These are phyloP conservation scores for Cyprinodon tularosa DNA, from an alignment of 2,113 vertebrate genomes.

Conservation along the genomic window DNA sequence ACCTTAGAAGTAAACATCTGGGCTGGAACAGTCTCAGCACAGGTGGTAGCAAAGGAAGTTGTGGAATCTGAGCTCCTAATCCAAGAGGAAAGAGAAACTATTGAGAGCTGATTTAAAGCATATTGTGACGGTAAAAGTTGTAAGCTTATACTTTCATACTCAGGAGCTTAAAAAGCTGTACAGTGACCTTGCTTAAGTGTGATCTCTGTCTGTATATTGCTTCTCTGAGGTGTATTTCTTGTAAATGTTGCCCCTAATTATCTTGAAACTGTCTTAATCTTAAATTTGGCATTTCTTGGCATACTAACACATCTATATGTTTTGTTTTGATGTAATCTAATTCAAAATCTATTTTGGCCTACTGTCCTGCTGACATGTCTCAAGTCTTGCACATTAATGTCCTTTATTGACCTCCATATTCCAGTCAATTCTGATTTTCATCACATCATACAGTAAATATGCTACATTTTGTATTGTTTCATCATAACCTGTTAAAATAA, in stretches of 20 bases:
- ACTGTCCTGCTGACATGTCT: not conserved
- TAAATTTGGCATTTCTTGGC: not conserved
- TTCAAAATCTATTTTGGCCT: not conserved
- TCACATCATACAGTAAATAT: not conserved
- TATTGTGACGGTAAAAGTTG: not conserved
- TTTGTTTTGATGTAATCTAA: not conserved
- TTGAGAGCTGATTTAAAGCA: conserved; percentile 33
- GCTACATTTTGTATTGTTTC: not conserved
- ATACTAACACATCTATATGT: not conserved
- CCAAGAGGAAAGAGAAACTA: conserved; percentile 30
- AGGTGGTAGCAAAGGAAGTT: conserved; percentile 57
- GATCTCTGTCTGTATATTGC: too few species aligned
- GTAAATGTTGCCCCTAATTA: not conserved
- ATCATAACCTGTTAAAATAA: too few species aligned
- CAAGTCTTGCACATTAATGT: not conserved
- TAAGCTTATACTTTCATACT: conserved; percentile 20
- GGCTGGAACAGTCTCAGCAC: conserved; percentile 39
- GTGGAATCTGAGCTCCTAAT: conserved; percentile 52
- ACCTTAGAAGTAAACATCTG: conserved; percentile 71
- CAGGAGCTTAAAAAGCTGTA: not conserved
- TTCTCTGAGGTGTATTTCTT: too few species aligned
- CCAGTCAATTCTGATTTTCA: not conserved
- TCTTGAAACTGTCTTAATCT: not conserved
- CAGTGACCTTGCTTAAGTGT: not conserved
- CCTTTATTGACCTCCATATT: not conserved